Base-by-base conservation (phyloP, 2,888 invertebrate species). In the Eupithecia insigniata region DNA sequence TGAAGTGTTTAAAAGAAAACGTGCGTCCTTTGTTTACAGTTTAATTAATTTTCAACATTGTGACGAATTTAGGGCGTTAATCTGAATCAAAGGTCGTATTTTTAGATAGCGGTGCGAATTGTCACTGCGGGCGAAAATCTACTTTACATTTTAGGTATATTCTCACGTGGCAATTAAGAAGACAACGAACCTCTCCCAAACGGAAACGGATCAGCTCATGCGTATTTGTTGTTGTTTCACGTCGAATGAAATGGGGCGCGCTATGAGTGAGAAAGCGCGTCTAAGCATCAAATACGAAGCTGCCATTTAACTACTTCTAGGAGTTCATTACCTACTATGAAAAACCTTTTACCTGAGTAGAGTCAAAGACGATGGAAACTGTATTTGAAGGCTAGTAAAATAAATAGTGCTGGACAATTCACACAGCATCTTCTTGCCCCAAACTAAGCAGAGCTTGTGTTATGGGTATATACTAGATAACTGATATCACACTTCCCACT, bases 41-140 rank as follows among this genome's bases (percentile, higher is more conserved):
- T n/a, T 22, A 65, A 68, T 62, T 69, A 73, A 67, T 58, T 73
- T 76, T 66, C 71, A 67, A 55, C 61, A 70, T 68, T 76, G 69
- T 64, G 68, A 71, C 71, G 46, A 74, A 74, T 72, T 61, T 51
- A 71, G 65, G 58, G 62, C 51, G 69, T 60, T 74, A 71, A 74
- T 69, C 74, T 67, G 22, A 72, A 71, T 69, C 71, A 74, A 74
- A 74, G 74, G 74, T 74, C 74, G 71, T 67, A 71, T 74, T 69
- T 69, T 28, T 12, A 69, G 71, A 71, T 74, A 60, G 55, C 67
- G 74, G 68, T 60, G 69, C 69, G 62, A 74, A 60, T 66, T 32
- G 70, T 61, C 68, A 66, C 67, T 60, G 69, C 67, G n/a, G 30
- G 62, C 65, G 43, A 66, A 64, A 66, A 62, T 39, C 5, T n/a